Base-by-base conservation (phyloP, 2,113 vertebrate species). In the Vidua macroura region DNA sequence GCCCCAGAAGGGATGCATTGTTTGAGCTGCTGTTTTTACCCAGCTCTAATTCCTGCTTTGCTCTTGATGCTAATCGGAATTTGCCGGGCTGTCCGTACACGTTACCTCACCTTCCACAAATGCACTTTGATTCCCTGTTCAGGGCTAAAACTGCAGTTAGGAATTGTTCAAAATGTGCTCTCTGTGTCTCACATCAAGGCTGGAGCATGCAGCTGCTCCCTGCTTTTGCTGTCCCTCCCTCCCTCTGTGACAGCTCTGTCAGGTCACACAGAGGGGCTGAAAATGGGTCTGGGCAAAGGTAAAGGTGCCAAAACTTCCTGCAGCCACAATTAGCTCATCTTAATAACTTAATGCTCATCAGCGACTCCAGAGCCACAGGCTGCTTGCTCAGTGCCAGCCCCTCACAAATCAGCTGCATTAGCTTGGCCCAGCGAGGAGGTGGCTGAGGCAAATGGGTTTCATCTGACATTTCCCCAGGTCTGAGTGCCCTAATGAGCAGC, bases 41-140 rank as follows among this genome's bases (percentile, higher is more conserved):
- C 83, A 74, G 74, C 89, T 82, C 55, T 83, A 49, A 83, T 81
- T 94, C 93, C 85, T 59, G 78, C 85, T 88, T 83, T 85, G 52
- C 48, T 81, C 64, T 56, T 27, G 92, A 60, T 72, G 92, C 76
- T 96, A 46, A 95, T 92, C 2, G 1, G 64, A 56, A 68, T 83
- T 88, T 96, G 56, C 93, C 7, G 21, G 85, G 92, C 83, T 96
- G 95, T 86, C 94, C 27, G 39, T 44, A 4, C 44, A 0, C 0
- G 9, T 90, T 88, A 63, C 63, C 52, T 91, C 15, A 0, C n/a
- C 44, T 56, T 17, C 55, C 7, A 0, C 87, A 77, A 83, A 80
- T 2, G 1, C 16, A 8, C 72, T 74, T 62, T 88, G 82, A 90
- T 77, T 81, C 58, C 21, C 35, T 9, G 0, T 12, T 28, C 51